Conservation (phyloP, 35 echinoderm and acorn worm genomes). For the Hemicentrotus pulcherrimus region DNA sequence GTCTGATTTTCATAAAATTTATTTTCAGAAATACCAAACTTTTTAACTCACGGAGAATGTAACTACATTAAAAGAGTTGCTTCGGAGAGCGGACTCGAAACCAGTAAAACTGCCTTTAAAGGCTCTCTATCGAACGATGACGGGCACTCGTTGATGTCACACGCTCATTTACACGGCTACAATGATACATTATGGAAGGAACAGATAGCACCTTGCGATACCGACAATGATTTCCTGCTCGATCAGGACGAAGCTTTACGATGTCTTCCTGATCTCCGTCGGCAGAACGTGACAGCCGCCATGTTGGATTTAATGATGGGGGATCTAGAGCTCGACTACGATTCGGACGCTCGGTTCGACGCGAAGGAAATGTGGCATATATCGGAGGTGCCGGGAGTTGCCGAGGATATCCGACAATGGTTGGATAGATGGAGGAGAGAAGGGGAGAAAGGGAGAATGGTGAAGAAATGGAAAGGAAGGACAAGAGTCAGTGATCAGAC, state of each 20-base stretch:
- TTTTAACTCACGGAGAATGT: conserved; percentile 59
- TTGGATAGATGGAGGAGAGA: neutral
- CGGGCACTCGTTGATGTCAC: neutral
- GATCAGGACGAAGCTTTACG: neutral
- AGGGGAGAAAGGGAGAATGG: neutral
- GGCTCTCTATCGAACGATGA: neutral
- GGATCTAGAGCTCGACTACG: neutral
- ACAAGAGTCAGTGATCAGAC: conserved; percentile 13
- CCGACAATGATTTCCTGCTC: neutral
- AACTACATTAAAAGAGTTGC: conserved; percentile 60
- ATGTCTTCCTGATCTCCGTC: neutral
- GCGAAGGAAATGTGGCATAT: neutral
- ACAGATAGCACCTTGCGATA: neutral
- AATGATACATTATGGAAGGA: conserved; percentile 25
- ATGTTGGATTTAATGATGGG: conserved; percentile 14
- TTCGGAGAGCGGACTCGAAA: neutral
- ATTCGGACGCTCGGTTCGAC: conserved; percentile 14
- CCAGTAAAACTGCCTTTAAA: conserved; percentile 31
- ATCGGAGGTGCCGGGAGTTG: neutral
- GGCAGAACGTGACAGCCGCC: neutral
- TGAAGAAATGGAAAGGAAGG: neutral
- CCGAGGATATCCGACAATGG: conserved; percentile 20
- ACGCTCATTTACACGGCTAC: neutral
- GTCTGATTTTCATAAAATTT: too few relatives aligned
- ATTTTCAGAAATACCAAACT: conserved; percentile 57